Evolutionary conservation across 1,140 invertebrate genomes (phyloP).

Genomic region (Meloidogyne exigua): DNA sequence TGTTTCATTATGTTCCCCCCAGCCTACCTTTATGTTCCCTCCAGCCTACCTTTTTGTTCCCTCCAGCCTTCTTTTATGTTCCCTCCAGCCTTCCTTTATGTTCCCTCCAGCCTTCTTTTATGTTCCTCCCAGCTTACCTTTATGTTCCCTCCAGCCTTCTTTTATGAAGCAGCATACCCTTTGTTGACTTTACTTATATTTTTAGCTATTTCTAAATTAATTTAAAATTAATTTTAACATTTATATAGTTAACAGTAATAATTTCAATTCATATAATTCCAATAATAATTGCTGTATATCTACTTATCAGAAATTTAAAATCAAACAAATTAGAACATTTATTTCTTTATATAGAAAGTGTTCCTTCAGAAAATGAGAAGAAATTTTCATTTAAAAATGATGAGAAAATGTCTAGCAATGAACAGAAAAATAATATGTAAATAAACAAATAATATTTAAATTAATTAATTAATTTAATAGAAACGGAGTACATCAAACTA

Average conservation of each 20-base stretch:
- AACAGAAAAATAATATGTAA: not conserved
- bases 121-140: no score
- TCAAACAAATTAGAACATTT: constrained; percentile 50
- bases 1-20: no score
- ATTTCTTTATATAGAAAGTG: constrained; percentile 54
- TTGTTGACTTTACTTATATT: no score
- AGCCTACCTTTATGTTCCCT: no score
- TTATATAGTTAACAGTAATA: not conserved
- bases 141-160: no score
- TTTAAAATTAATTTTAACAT: no score
- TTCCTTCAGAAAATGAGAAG: constrained; percentile 24
- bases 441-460: not conserved
- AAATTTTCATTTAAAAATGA: not conserved
- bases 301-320: constrained; percentile 46
- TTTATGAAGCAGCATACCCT: no score
- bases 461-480: constrained; percentile 7
- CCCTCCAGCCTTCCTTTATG: no score
- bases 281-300: constrained; percentile 47
- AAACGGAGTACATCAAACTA: constrained; percentile 12
- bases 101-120: no score
- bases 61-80: no score
- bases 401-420: constrained; percentile 9
- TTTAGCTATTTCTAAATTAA: no score
- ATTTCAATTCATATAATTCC: constrained; percentile 33
- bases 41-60: no score